Evolutionary conservation across 2,113 vertebrate genomes (phyloP), one percentile per base, ranked within the genome.

Genomic region (Zeus faber): DNA sequence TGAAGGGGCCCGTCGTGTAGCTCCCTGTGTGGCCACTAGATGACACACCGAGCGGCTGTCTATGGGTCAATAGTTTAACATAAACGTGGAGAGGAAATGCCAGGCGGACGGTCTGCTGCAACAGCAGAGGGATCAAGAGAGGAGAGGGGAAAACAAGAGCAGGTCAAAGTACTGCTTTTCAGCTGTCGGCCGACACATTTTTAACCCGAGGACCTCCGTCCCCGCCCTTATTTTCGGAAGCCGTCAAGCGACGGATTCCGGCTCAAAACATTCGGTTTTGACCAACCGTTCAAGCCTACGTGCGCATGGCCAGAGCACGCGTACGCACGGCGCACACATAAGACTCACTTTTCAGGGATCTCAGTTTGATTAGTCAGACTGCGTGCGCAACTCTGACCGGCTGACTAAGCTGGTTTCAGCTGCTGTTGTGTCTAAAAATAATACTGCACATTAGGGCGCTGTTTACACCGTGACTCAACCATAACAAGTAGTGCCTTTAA

Each of bases 11-110:
- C n/a, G n/a, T n/a, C n/a, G n/a, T n/a, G n/a, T n/a, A n/a, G n/a
- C n/a, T n/a, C n/a, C n/a, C n/a, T n/a, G n/a, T 33, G 25, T 54
- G 27, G 39, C 78, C 81, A 78, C 84, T 59, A 80, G 78, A 54
- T 61, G 84, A 44, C 17, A 20, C 17, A n/a, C 33, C 33, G 17
- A 51, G 20, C 43, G 6, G 3, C 50, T 58, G 39, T 37, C 16
- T 18, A 18, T 18, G 23, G 41, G 45, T 69, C 55, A 70, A 58
- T 5, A 59, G 49, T 62, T 67, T 16, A 65, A 57, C 44, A 52
- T 50, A 39, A 23, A 39, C 43, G 56, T 50, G 40, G 27, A 52
- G 8, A 72, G 62, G 44, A 76, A 75, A 77, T 58, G 61, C 49
- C 62, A 67, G 50, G 54, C 43, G 46, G 47, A 44, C 3, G 2